These are phyloP conservation scores for Microcaecilia unicolor DNA, from an alignment of 2,797 vertebrate genomes.

Conservation along the genomic window DNA sequence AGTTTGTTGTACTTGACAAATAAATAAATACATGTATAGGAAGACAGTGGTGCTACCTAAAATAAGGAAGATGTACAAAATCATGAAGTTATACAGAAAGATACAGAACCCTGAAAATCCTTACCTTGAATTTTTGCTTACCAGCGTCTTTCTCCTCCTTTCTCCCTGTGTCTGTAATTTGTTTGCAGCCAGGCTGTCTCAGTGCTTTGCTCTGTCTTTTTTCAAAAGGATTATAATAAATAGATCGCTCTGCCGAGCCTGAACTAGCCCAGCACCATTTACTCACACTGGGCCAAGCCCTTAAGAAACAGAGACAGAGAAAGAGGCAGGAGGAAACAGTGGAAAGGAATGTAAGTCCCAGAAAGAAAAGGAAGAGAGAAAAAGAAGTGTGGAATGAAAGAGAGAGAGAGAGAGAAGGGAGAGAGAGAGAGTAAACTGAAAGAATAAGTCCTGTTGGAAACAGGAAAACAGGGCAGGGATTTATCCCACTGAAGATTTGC, in stretches of 20 bases:
- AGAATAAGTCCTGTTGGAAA: no score
- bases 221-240: slow-evolving; percentile 62
- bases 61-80: no score
- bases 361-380: background rate
- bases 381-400: no score
- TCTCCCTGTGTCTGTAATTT: slow-evolving; percentile 39
- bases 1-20: no score
- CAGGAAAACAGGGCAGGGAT: no score
- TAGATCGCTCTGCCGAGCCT: slow-evolving; percentile 44
- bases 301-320: slow-evolving; percentile 9
- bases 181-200: slow-evolving; percentile 53
- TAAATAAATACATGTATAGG: no score
- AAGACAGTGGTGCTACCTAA: no score
- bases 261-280: slow-evolving; percentile 34
- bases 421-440: background rate
- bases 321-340: background rate
- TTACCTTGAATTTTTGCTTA: no score
- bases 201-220: slow-evolving; percentile 58
- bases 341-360: no score
- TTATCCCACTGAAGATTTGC: no score
- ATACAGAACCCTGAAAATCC: no score
- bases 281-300: slow-evolving; percentile 35
- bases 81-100: no score
- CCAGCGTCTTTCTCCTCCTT: background rate
- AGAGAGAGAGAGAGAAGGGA: background rate